These are phyloP conservation scores for Rhinolophus ferrumequinum DNA, from an alignment of 2,113 vertebrate species.

Conservation along the genomic window DNA sequence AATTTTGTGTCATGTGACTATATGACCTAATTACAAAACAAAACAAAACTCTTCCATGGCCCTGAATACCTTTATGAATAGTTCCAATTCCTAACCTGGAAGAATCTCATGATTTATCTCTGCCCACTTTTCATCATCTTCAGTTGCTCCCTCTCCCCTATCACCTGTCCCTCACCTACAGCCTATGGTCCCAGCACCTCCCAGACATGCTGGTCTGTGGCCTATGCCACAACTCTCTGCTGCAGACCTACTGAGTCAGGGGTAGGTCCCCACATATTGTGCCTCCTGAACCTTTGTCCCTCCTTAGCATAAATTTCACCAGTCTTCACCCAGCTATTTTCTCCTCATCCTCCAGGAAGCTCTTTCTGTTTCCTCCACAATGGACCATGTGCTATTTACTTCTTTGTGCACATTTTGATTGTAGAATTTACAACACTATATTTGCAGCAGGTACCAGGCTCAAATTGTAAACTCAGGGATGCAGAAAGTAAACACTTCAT, in stretches of 20 bases:
- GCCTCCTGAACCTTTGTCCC: neutral
- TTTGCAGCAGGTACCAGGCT: neutral
- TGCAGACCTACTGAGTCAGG: neutral
- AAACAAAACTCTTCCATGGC: neutral
- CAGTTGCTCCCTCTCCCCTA: rapidly evolving
- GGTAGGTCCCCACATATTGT: neutral
- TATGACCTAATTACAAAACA: neutral
- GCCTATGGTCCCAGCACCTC: neutral
- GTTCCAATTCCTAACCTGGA: neutral
- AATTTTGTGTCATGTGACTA: neutral
- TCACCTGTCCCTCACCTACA: rapidly evolving
- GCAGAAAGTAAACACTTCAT: neutral
- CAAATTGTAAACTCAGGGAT: neutral
- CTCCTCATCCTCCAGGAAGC: neutral
- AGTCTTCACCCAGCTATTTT: neutral
- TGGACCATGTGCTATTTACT: neutral
- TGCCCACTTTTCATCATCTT: neutral
- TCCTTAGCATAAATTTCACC: neutral
- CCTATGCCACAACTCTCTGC: neutral
- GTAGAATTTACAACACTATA: neutral
- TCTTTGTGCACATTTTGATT: neutral
- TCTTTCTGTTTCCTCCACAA: neutral
- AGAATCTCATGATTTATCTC: neutral
- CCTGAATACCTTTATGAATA: neutral
- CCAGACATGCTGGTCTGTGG: neutral